Percentiles rank a stretch among this genome's conserved stretches.
phyloP scores from a whole-genome alignment of 1,140 invertebrate genomes.

The Globodera rostochiensis region DNA sequence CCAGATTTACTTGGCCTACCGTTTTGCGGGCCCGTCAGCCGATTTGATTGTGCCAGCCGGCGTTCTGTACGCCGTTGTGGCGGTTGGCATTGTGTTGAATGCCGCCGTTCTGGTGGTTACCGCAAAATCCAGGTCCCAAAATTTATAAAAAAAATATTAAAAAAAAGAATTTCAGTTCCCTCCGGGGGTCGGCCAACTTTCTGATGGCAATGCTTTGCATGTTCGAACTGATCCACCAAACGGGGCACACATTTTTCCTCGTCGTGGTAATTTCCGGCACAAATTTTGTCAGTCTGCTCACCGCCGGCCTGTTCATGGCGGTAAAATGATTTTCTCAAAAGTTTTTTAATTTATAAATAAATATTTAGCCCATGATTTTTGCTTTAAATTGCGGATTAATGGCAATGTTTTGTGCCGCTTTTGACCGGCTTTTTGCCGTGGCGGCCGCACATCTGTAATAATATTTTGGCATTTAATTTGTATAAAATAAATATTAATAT shows the following conservation, averaged over 20 bases:
- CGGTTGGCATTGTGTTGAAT: slow-evolving; percentile 15
- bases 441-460: background rate
- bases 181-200: slow-evolving; percentile 25
- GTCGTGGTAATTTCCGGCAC: background rate
- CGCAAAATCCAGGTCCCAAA: background rate
- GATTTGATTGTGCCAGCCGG: slow-evolving; percentile 14
- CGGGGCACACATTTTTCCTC: slow-evolving; percentile 16
- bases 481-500: no score
- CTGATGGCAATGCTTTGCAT: slow-evolving; percentile 26
- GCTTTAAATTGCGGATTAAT: background rate
- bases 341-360: background rate
- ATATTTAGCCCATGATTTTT: background rate
- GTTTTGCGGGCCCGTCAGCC: background rate
- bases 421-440: slow-evolving; percentile 26
- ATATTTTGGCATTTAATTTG: background rate
- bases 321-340: background rate
- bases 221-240: slow-evolving; percentile 19
- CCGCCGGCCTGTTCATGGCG: background rate
- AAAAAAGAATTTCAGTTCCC: background rate
- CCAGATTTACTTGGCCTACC: slow-evolving; percentile 14
- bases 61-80: background rate
- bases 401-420: slow-evolving; percentile 8
- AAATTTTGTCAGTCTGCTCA: slow-evolving; percentile 5
- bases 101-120: slow-evolving; percentile 3
- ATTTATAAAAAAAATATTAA: background rate